Base-by-base conservation (phyloP, 1,140 invertebrate genomes). In the Polypedilum vanderplanki region DNA sequence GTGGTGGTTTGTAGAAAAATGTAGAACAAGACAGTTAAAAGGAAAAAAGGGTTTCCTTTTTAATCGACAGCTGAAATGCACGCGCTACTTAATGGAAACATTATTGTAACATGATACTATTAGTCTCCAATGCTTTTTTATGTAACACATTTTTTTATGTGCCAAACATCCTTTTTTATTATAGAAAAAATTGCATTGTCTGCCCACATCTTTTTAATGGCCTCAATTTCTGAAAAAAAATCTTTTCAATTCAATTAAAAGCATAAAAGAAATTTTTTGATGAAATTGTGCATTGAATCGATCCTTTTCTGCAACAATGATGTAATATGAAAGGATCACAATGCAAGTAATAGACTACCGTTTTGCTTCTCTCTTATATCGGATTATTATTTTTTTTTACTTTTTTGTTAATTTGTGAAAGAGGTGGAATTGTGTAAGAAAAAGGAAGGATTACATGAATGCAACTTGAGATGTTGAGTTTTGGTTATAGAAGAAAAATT, bases 111-210 rank as follows among this genome's bases (percentile, higher is more conserved):
- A 46, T 46, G 41, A 46, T 9, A 12, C 9, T 46, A 57, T 57
- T 57, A 57, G 46, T 57, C 46, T n/a, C n/a, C 46, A 57, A 57
- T 15, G 3, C 15, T 46, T 57, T 57, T 57, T 57, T 57, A 57
- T 57, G 46, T 57, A n/a, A n/a, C 46, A 57, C 12, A 18, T 70
- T 70, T 70, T 70, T 70, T 18, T 18, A 70, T 70, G 65, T 70
- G 65, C 65, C 65, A 70, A 70, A 70, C 65, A 70, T 70, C 65
- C 65, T 70, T 70, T 70, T 70, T 18, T 22, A 70, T 70, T 70
- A 12, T 20, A 18, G 65, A 70, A 18, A 9, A 70, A 70, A 18
- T 18, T 18, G 20, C 17, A 20, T 22, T 22, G 17, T 70, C 65
- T 70, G 65, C 65, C 65, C 65, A 70, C 65, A 70, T 70, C 20